Conservation (phyloP, 1,140 invertebrate genomes). For the Trichonephila inaurata region DNA sequence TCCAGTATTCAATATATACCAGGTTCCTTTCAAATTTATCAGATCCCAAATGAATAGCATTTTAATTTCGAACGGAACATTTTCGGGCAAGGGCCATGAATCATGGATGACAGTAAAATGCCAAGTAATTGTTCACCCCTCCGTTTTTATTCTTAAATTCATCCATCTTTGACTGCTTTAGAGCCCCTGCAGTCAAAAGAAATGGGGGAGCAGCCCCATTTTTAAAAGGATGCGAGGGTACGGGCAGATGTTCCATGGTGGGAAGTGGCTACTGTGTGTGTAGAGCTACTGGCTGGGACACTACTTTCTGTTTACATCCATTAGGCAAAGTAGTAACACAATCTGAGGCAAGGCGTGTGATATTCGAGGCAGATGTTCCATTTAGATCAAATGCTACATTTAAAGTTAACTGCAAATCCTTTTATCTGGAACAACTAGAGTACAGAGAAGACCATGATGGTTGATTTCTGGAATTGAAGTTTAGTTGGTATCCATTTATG, state of each 20-base stretch:
- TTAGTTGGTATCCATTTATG: neutral
- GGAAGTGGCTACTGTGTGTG: neutral
- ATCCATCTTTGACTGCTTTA: slow-evolving; percentile 21
- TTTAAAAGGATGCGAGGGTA: neutral
- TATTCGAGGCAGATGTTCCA: neutral
- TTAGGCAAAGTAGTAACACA: neutral
- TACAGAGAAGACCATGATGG: neutral
- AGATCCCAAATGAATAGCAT: slow-evolving; percentile 13
- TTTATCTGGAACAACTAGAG: neutral
- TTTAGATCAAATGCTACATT: neutral
- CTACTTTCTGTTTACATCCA: neutral
- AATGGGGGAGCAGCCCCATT: neutral
- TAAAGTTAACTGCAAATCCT: neutral
- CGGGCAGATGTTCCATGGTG: neutral
- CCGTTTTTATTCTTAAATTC: slow-evolving; percentile 16
- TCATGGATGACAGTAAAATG: slow-evolving; percentile 25
- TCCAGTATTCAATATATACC: neutral
- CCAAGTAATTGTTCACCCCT: slow-evolving; percentile 46
- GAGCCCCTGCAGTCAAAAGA: neutral
- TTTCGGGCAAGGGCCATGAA: neutral
- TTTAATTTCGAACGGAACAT: slow-evolving; percentile 32
- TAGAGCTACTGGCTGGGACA: neutral
- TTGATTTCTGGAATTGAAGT: neutral
- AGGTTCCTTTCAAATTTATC: too few relatives aligned
- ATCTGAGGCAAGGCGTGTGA: neutral